These are phyloP conservation scores for Damaliscus lunatus DNA, from an alignment of 2,113 vertebrate genomes.

Conservation along the genomic window DNA sequence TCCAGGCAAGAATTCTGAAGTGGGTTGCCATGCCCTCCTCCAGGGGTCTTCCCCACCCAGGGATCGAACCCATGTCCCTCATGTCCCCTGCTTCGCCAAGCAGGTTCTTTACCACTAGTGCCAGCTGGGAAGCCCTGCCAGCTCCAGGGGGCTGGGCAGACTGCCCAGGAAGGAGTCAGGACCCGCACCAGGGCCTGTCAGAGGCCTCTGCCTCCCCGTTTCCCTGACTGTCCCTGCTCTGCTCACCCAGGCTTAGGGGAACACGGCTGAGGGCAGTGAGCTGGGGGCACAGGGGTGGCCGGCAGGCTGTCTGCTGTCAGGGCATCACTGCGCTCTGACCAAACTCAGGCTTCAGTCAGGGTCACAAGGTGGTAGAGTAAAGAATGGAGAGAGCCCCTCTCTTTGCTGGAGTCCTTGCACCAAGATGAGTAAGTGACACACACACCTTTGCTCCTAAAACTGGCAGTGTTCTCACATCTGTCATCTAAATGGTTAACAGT, in stretches of 20 bases:
- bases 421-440: fast-evolving
- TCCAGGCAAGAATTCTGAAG: not conserved
- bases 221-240: not conserved
- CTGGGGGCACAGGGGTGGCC: not conserved
- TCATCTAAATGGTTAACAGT: not conserved
- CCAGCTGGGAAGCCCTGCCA: not conserved
- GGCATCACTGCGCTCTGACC: not conserved
- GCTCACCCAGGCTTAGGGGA: not conserved
- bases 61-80: not conserved
- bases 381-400: not conserved
- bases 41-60: not conserved
- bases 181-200: not conserved
- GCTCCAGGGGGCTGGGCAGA: not conserved
- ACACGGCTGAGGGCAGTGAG: not conserved
- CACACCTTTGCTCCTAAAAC: not conserved
- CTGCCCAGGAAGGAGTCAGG: not conserved
- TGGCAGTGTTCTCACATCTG: not conserved
- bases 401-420: not conserved
- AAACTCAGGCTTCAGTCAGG: fast-evolving
- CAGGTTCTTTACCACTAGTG: not conserved
- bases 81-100: not conserved
- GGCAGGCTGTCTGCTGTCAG: not conserved
- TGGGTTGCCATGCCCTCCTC: not conserved
- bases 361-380: not conserved
- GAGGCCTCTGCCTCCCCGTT: not conserved